Percentiles rank a stretch among this genome's conserved stretches.
Conservation (phyloP, 2,888 invertebrate species). For the Pteria penguin region DNA sequence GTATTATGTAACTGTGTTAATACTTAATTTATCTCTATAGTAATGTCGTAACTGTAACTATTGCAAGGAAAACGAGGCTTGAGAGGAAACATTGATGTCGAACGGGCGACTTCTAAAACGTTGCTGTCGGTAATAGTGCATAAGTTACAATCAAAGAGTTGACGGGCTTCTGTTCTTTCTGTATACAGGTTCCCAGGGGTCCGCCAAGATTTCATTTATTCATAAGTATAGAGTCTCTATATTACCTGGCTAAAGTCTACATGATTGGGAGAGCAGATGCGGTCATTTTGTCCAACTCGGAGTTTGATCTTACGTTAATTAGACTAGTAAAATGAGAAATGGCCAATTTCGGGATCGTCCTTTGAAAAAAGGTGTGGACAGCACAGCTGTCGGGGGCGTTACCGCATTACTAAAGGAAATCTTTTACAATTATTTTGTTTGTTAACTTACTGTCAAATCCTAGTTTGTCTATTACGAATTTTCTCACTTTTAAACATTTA, state of each 20-base stretch:
- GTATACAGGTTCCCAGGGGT: too few species aligned
- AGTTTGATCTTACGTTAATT: not conserved
- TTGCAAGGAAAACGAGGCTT: too few species aligned
- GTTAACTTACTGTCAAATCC: not conserved
- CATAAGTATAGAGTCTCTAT: not conserved
- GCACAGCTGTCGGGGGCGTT: slow-evolving; percentile 11
- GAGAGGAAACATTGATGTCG: too few species aligned
- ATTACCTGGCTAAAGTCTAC: not conserved
- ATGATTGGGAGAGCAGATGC: slow-evolving; percentile 8
- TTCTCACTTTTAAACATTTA: slow-evolving; percentile 8
- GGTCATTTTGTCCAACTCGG: not conserved
- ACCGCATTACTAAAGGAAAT: not conserved
- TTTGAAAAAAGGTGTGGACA: slow-evolving; percentile 5
- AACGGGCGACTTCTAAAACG: too few species aligned
- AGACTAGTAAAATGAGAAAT: not conserved
- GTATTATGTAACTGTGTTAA: too few species aligned
- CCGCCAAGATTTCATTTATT: not conserved
- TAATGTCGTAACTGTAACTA: too few species aligned
- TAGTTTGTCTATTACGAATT: not conserved
- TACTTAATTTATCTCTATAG: too few species aligned
- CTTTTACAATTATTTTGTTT: not conserved
- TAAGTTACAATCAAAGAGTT: too few species aligned
- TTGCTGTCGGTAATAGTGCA: too few species aligned
- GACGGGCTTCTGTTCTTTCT: too few species aligned
- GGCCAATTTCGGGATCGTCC: not conserved